These are phyloP conservation scores for Microplitis mediator DNA, from an alignment of 1,140 invertebrate species.

Conservation along the genomic window DNA sequence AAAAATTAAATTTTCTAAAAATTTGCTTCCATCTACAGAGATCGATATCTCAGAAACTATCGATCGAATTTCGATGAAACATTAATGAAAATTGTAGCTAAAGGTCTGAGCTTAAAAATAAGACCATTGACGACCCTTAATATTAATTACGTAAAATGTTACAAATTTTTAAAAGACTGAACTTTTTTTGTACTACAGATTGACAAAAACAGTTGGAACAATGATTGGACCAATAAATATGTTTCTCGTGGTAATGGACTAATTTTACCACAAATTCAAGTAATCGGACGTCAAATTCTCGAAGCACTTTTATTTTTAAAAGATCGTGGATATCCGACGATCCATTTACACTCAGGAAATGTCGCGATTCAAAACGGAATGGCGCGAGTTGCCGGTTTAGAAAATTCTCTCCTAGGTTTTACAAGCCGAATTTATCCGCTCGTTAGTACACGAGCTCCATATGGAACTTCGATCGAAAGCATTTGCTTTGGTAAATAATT, in stretches of 20 bases:
- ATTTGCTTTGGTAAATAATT: conserved; percentile 73
- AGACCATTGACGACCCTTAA: no score
- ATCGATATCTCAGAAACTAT: no score
- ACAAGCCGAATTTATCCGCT: conserved; percentile 70
- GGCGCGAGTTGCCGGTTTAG: conserved; percentile 79
- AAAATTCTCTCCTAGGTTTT: conserved; percentile 83
- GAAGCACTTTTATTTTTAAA: conserved; percentile 86
- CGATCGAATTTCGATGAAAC: conserved; percentile 1
- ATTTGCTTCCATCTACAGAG: no score
- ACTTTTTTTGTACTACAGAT: conserved; percentile 38
- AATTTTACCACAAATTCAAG: conserved; percentile 77
- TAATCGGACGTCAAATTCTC: conserved; percentile 85
- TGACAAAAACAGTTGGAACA: conserved; percentile 68
- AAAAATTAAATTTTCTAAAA: no score
- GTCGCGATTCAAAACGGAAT: conserved; percentile 90
- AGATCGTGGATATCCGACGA: conserved; percentile 85
- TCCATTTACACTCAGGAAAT: conserved; percentile 89
- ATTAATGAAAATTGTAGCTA: conserved; percentile 48
- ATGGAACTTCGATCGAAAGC: conserved; percentile 69
- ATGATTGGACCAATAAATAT: conserved; percentile 76
- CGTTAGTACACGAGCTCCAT: conserved; percentile 62
- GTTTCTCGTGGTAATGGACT: conserved; percentile 70
- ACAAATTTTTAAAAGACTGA: no score
- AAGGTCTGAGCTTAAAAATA: no score
- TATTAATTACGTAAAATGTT: no score